Evolutionary conservation across 2,888 invertebrate genomes (phyloP), one percentile per base, ranked within the genome.

Genomic region (Agrilus biguttatus): DNA sequence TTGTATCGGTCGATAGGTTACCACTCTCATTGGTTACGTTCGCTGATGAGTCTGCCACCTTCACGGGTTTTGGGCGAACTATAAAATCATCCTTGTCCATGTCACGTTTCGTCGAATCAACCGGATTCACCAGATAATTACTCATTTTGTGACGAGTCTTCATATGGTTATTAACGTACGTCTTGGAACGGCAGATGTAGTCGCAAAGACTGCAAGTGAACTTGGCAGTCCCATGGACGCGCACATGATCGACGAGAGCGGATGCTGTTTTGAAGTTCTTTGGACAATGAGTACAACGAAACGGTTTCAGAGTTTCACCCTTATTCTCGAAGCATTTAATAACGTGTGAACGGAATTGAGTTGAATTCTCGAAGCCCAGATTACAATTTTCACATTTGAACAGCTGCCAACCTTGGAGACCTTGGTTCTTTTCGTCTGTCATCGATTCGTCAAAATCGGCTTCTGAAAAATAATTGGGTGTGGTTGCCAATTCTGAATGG

Each of bases 201-300:
- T 66, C 59, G 53, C 83, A 83, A 21, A 78, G 40, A 5, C 73
- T 70, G 53, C 83, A 83, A 8, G 69, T 65, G 47, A 72, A 78
- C 8, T 74, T 64, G 49, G 73, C 69, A 0, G 69, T 59, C 0
- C 76, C 77, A 48, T 83, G 83, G 3, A 63, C 56, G 48, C 70
- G 71, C 13, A 81, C 59, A 54, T 83, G 82, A 6, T 74, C 71
- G 10, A 73, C 53, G 14, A 79, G 61, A 34, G 66, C 65, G 2
- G 61, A 56, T 2, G 62, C 50, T 37, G 63, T 67, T 45, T 68
- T 66, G 39, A 73, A 68, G 6, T 53, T 51, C 48, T 69, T 70
- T 13, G 58, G 55, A 49, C 75, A 74, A 52, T 75, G 73, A 1
- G 58, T 62, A 52, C 79, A 80, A 35, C 62, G 63, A 14, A 66